Base-by-base conservation (phyloP, 2,888 invertebrate genomes). In the Drosophila pseudotakahashii region DNA sequence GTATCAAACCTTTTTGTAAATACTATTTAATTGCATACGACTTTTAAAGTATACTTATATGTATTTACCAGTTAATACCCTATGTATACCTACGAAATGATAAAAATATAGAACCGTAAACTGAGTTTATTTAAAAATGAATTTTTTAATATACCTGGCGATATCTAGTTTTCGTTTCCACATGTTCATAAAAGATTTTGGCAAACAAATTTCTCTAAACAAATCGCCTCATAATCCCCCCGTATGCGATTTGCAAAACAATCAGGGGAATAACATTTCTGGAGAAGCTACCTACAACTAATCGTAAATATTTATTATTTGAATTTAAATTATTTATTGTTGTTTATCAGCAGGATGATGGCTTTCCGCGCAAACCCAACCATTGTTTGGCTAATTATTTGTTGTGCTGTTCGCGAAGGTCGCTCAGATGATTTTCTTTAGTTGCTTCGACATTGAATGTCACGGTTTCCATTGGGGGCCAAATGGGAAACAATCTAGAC, bases 301-400 rank as follows among this genome's bases (percentile, higher is more conserved):
- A 62, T 63, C 32, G 75, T 85, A 88, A 81, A 77, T 82, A 88
- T 85, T 88, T 82, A 81, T 81, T 71, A 76, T 77, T 63, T 68
- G 62, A 63, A 69, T 58, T 57, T 53, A 63, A 74, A 78, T 69
- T 74, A 82, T 81, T 75, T 75, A 68, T 61, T 81, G 60, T 70
- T 82, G 80, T 79, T 81, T 74, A 57, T 63, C 50, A 4, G 53
- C 32, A 26, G 26, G 26, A 26, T 37, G 57, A 58, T 44, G 26
- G 41, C 47, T 50, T 42, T 53, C 34, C 13, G 30, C 19, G 32
- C 41, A 30, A 23, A 48, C 45, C 45, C 16, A 7, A 30, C 13
- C 44, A 67, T 13, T 68, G 42, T 50, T 51, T 50, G 37, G 44
- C 61, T 58, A 55, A 59, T 68, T 73, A 60, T 63, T 68, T 34